Percentiles rank a stretch among this genome's conserved stretches.
phyloP scores from a whole-genome alignment of 2,113 vertebrate species.

The Harpagus bidentatus region DNA sequence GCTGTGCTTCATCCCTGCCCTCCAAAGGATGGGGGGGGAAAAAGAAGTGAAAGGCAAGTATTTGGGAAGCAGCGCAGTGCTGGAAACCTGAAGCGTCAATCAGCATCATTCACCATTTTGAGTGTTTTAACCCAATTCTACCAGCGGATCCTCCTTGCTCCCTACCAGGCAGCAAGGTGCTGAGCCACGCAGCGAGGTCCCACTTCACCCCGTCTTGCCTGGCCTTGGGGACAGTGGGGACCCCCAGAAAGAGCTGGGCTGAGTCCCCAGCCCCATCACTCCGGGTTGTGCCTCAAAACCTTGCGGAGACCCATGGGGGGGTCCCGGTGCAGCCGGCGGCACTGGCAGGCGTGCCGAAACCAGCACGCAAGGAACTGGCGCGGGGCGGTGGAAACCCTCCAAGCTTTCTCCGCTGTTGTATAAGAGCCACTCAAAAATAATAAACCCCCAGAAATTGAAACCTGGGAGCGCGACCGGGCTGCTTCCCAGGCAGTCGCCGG shows the following conservation, averaged over 20 bases:
- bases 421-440: background rate
- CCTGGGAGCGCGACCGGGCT: background rate
- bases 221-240: background rate
- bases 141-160: background rate
- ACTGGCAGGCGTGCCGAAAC: background rate
- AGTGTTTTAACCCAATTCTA: background rate
- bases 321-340: accelerated
- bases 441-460: background rate
- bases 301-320: accelerated
- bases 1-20: background rate
- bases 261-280: background rate
- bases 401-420: background rate
- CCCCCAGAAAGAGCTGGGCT: background rate
- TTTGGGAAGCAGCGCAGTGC: background rate
- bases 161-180: background rate
- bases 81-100: background rate
- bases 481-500: background rate
- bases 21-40: background rate
- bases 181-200: background rate
- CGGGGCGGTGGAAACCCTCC: background rate
- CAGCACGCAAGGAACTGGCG: background rate
- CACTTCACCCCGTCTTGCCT: background rate
- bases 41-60: background rate
- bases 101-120: background rate
- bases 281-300: background rate